Conservation (phyloP, 2,797 vertebrate species). For the Nasua narica region DNA sequence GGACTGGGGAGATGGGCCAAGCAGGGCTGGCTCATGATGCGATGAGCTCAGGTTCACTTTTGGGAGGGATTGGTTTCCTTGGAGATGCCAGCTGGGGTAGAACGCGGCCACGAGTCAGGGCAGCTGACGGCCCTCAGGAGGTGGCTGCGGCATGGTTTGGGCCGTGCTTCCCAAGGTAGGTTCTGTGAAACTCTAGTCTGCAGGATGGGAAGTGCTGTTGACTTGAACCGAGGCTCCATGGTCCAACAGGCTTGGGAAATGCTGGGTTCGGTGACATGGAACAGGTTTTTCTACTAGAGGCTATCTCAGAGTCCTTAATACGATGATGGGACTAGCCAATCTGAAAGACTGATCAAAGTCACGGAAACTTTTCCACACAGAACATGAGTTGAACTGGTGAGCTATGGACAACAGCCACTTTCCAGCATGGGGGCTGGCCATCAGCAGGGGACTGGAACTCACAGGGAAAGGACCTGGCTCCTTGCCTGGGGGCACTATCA, state of each 20-base stretch:
- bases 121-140: background rate
- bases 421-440: background rate
- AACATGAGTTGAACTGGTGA: background rate
- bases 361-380: background rate
- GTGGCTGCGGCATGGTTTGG: background rate
- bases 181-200: background rate
- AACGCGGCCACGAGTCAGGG: background rate
- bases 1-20: background rate
- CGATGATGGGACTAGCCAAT: background rate
- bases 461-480: background rate
- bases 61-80: background rate
- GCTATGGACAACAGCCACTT: background rate
- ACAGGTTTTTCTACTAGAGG: background rate
- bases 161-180: background rate
- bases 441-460: background rate
- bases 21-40: background rate
- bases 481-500: background rate
- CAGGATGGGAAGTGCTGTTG: background rate
- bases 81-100: background rate
- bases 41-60: constrained; percentile 37
- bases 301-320: background rate
- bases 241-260: background rate
- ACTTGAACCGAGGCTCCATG: background rate
- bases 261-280: background rate
- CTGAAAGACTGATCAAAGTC: background rate